phyloP scores from a whole-genome alignment of 2,113 vertebrate species.

The Okapia johnstoni region DNA sequence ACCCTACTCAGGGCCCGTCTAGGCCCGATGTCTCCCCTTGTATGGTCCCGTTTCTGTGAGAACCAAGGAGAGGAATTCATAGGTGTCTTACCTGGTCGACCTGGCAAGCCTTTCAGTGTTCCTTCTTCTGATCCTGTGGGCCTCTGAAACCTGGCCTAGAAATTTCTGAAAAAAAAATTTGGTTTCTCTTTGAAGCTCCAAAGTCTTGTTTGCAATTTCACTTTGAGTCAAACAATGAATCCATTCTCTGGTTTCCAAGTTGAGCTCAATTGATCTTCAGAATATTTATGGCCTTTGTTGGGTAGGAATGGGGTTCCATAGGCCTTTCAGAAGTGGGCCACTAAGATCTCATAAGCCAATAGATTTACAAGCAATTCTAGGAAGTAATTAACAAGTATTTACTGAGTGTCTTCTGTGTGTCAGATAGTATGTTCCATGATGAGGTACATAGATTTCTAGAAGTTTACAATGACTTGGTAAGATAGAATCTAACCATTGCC shows the following conservation, averaged over 20 bases:
- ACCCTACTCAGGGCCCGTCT: not conserved
- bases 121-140: not conserved
- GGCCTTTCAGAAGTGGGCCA: not conserved
- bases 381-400: not conserved
- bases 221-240: not conserved
- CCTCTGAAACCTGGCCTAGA: not conserved
- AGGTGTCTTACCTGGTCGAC: not conserved
- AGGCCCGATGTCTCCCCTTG: not conserved
- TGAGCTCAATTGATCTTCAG: not conserved
- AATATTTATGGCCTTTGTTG: not conserved
- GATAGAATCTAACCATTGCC: not conserved
- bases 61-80: not conserved
- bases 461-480: not conserved
- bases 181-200: slow-evolving; percentile 13
- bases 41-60: not conserved
- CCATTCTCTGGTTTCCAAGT: not conserved
- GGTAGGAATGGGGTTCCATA: not conserved
- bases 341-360: not conserved
- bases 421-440: not conserved
- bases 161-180: not conserved
- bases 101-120: not conserved
- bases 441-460: not conserved
- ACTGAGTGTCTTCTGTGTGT: not conserved
- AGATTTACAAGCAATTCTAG: not conserved
- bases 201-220: slow-evolving; percentile 13